A percentile compares a stretch with the other conserved stretches of the same genome.
These are phyloP conservation scores for Puffinus mauretanicus DNA, from an alignment of 2,113 vertebrate genomes.

Conservation along the genomic window DNA sequence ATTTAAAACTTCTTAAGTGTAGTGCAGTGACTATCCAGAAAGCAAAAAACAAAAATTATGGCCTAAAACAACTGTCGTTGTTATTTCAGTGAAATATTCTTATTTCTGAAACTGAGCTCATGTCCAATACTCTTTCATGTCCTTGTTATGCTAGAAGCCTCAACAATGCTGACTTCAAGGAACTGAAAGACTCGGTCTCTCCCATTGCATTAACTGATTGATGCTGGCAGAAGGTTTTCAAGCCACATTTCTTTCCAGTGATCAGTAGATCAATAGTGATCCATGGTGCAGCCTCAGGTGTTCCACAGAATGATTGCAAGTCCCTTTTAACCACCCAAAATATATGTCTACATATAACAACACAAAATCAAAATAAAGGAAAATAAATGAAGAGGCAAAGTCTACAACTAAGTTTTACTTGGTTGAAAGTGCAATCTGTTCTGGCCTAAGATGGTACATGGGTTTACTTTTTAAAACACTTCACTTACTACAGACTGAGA, in stretches of 20 bases:
- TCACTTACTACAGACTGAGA: not conserved
- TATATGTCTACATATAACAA: not conserved
- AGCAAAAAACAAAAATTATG: not conserved
- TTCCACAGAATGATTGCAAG: not conserved
- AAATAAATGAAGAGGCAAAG: not conserved
- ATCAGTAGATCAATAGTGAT: conserved; percentile 18
- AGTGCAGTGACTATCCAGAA: not conserved
- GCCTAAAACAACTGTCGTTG: not conserved
- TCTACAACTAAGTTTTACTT: not conserved
- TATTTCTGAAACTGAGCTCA: not conserved
- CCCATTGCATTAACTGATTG: not conserved
- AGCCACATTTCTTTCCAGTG: not conserved
- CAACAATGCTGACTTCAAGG: not conserved
- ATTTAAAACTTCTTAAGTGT: not conserved
- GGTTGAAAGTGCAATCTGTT: not conserved
- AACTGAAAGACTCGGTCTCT: not conserved
- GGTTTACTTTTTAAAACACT: not conserved
- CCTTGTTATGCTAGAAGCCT: not conserved
- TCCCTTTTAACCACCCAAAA: not conserved
- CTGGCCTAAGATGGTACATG: not conserved
- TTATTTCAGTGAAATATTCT: not conserved
- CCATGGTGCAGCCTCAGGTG: not conserved
- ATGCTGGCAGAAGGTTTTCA: not conserved
- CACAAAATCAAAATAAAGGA: not conserved
- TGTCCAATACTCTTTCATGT: not conserved